phyloP scores from a whole-genome alignment of 1,140 invertebrate species.

The Cecropterus lyciades region DNA sequence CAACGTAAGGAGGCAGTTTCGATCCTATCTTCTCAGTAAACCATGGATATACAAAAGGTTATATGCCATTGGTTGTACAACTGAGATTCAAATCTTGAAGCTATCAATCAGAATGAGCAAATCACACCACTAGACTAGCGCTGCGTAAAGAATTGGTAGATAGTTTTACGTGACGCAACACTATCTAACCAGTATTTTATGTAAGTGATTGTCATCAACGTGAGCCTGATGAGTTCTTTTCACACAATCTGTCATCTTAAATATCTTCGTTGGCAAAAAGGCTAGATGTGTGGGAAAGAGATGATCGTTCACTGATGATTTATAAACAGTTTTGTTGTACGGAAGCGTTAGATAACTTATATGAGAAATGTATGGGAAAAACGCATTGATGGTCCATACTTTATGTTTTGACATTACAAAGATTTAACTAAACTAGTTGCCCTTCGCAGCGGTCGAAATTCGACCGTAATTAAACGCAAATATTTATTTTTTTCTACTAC shows the following conservation, averaged over 20 bases:
- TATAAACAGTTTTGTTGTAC: slow-evolving; percentile 28
- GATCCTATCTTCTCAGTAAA: no score
- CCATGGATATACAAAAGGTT: no score
- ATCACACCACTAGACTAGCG: neutral
- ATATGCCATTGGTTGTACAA: no score
- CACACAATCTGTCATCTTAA: slow-evolving; percentile 19
- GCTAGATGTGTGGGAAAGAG: slow-evolving; percentile 6
- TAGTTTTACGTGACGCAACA: neutral
- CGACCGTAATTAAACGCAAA: no score
- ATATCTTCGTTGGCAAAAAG: slow-evolving; percentile 17
- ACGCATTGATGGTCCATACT: neutral
- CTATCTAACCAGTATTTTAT: slow-evolving; percentile 16
- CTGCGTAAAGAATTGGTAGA: neutral
- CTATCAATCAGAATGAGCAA: no score
- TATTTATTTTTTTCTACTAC: no score
- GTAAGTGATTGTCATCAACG: slow-evolving; percentile 19
- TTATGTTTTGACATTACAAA: neutral
- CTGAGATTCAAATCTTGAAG: no score
- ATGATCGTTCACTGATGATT: slow-evolving; percentile 12
- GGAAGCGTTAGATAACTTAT: slow-evolving; percentile 15
- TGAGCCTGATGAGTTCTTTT: slow-evolving; percentile 20
- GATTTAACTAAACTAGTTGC: no score
- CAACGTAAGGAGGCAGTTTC: no score
- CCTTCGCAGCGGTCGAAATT: no score
- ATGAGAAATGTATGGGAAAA: neutral